Evolutionary conservation across 2,113 vertebrate species (phyloP).

Genomic region (Archocentrus centrarchus): DNA sequence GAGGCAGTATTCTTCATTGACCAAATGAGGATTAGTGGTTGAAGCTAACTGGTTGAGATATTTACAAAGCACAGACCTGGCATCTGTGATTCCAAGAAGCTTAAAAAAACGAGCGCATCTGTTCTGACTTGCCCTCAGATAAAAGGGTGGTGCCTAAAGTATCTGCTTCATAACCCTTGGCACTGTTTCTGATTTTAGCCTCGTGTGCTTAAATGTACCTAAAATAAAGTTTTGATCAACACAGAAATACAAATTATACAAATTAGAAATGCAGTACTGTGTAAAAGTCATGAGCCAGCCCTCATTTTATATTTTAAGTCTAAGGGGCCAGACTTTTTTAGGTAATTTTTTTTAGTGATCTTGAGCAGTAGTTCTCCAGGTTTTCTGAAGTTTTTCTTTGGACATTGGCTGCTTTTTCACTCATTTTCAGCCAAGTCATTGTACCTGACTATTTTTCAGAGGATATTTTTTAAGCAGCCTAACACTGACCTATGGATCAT

Average conservation of each 20-base stretch:
- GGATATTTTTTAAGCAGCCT: too few species aligned
- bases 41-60: not conserved
- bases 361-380: not conserved
- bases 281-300: not conserved
- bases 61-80: not conserved
- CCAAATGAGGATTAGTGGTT: not conserved
- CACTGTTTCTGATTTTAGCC: not conserved
- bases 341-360: not conserved
- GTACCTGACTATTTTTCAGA: too few species aligned
- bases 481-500: too few species aligned
- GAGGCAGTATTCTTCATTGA: not conserved
- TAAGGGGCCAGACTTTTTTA: not conserved
- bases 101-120: constrained; percentile 12
- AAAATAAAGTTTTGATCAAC: not conserved
- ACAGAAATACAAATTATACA: not conserved
- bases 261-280: not conserved
- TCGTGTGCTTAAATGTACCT: too few species aligned
- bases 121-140: constrained; percentile 18
- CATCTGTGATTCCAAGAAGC: not conserved
- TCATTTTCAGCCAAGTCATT: too few species aligned
- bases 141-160: not conserved
- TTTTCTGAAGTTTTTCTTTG: not conserved
- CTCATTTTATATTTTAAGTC: not conserved
- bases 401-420: not conserved
- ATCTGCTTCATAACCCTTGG: not conserved